Evolutionary conservation across 2,888 invertebrate species (phyloP), one percentile per base, ranked within the genome.

Genomic region (Andricus quercusramuli): DNA sequence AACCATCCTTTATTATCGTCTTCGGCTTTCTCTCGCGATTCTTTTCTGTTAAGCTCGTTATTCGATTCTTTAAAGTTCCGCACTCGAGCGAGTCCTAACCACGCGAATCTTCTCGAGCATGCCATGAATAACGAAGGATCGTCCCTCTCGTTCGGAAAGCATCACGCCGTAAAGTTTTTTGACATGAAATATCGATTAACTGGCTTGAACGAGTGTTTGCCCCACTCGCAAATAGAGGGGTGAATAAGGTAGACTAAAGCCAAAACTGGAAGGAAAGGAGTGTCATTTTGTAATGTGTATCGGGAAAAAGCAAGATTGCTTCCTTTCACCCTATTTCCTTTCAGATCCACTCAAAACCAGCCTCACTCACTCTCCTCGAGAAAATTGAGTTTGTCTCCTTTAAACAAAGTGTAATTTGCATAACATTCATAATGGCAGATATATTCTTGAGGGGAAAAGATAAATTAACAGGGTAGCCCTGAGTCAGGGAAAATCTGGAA

Each of bases 261-360:
- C 47, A 25, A 51, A 70, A 44, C 41, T 67, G 84, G 78, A 81
- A 67, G 78, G 83, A 82, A 85, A 85, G 85, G 88, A 88, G 82
- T 83, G 86, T 88, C 88, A 84, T 88, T 86, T 83, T 84, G 68
- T 79, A 86, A 85, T 86, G 84, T 84, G 84, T 85, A 85, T 80
- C 79, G 83, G 81, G 77, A 79, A 64, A 47, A 15, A 74, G 67
- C 29, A 70, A 84, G 84, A 79, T 82, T 80, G 80, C 83, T 85
- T 83, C 83, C 86, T 88, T 87, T 85, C 87, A 88, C 85, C 85
- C 89, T 87, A 88, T 89, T 89, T 89, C 87, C 86, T 85, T 84
- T 88, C 83, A 83, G 85, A 77, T 77, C 41, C 77, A 41, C 41
- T 70, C 47, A 51, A 37, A 37, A 20, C 11, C 17, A 9, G 82